phyloP scores from a whole-genome alignment of 2,797 vertebrate genomes.

The Pangasius macronema region DNA sequence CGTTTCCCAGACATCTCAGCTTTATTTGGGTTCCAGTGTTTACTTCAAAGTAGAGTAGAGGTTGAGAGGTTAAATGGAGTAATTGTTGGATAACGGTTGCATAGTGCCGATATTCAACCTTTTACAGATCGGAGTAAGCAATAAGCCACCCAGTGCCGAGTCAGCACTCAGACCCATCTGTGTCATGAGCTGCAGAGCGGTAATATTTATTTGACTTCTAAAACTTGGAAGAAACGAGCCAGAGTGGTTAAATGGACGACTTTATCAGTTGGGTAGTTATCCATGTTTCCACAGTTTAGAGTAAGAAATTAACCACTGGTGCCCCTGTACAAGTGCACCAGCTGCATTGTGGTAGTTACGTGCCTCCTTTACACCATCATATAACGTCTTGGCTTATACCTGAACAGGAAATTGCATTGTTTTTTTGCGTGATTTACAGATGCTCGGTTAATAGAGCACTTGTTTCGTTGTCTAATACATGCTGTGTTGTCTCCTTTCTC shows the following conservation, averaged over 20 bases:
- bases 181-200: not conserved
- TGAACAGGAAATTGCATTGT: not conserved
- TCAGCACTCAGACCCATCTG: not conserved
- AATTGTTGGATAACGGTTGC: not conserved
- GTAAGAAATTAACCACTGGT: not conserved
- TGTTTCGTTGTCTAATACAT: slow-evolving; percentile 10
- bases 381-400: not conserved
- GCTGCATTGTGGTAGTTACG: not conserved
- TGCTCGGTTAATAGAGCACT: not conserved
- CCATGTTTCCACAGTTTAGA: not conserved
- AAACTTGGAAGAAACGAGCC: not conserved
- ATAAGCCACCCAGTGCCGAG: not conserved
- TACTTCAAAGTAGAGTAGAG: not conserved
- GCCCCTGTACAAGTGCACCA: not conserved
- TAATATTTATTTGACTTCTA: not conserved
- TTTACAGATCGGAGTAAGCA: not conserved
- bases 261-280: not conserved
- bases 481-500: slow-evolving; percentile 58
- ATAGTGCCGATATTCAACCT: not conserved
- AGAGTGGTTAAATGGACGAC: not conserved
- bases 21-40: not conserved
- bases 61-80: not conserved
- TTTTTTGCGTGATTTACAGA: not conserved
- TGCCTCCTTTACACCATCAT: not conserved
- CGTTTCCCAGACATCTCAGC: not conserved